A percentile compares a stretch with the other conserved stretches of the same genome.
These are phyloP conservation scores for Lepidotrigona ventralis DNA, from an alignment of 1,140 invertebrate genomes.

Conservation along the genomic window DNA sequence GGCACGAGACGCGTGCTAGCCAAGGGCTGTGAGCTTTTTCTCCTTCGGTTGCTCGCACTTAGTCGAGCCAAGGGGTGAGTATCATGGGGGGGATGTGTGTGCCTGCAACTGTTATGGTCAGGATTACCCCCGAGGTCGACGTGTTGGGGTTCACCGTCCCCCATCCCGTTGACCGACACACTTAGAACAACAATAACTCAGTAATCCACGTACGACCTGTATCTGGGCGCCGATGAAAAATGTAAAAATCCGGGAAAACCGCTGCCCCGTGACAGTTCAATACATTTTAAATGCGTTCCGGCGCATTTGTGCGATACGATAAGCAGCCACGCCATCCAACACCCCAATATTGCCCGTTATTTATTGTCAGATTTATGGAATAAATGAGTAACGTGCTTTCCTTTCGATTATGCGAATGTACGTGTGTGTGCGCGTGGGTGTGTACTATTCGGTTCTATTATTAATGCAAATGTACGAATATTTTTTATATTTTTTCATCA, in stretches of 20 bases:
- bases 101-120: constrained; percentile 57
- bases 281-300: constrained; percentile 81
- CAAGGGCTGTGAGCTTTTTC: not conserved
- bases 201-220: constrained; percentile 71
- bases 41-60: not conserved
- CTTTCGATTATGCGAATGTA: not conserved
- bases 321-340: constrained; percentile 62
- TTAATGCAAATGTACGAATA: constrained; percentile 36
- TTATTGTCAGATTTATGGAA: constrained; percentile 81
- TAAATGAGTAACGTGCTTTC: constrained; percentile 74
- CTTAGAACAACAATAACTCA: constrained; percentile 77
- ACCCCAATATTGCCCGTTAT: constrained; percentile 77
- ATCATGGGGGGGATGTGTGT: not conserved
- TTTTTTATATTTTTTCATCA: too few relatives aligned
- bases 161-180: constrained; percentile 71
- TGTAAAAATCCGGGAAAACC: constrained; percentile 78
- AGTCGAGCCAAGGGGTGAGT: not conserved
- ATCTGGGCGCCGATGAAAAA: constrained; percentile 74
- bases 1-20: constrained; percentile 14
- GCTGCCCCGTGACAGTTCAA: constrained; percentile 78
- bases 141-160: constrained; percentile 54
- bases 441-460: constrained; percentile 40
- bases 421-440: not conserved
- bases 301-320: constrained; percentile 78
- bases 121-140: constrained; percentile 46